These are phyloP conservation scores for Lophochroa leadbeateri DNA, from an alignment of 2,113 vertebrate species.

Conservation along the genomic window DNA sequence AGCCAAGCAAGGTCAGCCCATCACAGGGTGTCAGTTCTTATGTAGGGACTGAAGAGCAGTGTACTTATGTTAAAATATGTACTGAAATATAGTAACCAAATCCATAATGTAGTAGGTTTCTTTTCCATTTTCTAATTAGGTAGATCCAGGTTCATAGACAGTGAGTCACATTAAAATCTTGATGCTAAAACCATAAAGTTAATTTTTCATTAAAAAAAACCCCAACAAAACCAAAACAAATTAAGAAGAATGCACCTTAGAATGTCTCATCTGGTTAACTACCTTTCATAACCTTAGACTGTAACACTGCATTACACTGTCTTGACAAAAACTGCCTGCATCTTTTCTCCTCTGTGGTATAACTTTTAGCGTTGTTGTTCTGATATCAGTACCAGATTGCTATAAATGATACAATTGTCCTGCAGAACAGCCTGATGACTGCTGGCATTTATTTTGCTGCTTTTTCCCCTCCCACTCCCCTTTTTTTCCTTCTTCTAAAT, in stretches of 20 bases:
- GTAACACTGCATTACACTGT: background rate
- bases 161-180: background rate
- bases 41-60: background rate
- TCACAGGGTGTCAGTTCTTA: background rate
- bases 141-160: background rate
- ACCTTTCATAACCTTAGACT: background rate
- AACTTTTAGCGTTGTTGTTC: background rate
- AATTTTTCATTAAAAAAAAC: background rate
- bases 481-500: background rate
- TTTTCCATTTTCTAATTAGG: slow-evolving; percentile 30
- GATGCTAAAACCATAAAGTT: slow-evolving; percentile 8
- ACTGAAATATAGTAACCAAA: background rate
- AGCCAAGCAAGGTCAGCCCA: background rate
- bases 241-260: background rate
- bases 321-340: background rate
- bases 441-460: background rate
- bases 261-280: background rate
- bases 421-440: background rate
- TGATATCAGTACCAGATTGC: background rate
- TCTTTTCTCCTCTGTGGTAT: background rate
- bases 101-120: background rate
- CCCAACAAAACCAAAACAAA: background rate
- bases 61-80: background rate
- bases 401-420: slow-evolving; percentile 3
- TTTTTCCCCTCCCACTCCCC: background rate